Percentiles rank a stretch among this genome's conserved stretches.
Conservation (phyloP, 2,113 vertebrate species). For the Hippopotamus amphibius region DNA sequence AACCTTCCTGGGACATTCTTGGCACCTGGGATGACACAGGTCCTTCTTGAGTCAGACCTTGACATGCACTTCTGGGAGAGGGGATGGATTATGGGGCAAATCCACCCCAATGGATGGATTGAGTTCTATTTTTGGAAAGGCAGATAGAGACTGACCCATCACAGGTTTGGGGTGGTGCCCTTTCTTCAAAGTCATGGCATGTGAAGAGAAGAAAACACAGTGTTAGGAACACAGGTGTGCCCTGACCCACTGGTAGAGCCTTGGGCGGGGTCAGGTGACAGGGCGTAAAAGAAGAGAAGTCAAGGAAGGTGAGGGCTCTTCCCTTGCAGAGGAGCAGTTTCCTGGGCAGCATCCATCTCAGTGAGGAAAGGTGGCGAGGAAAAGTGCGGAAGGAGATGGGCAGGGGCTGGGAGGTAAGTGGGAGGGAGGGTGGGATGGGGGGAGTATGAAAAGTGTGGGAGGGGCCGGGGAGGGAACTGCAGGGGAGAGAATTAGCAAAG, state of each 20-base stretch:
- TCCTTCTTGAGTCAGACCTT: not conserved
- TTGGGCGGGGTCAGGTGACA: accelerated
- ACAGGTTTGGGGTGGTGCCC: not conserved
- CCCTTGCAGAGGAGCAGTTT: accelerated
- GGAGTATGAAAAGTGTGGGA: not conserved
- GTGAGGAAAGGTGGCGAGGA: not conserved
- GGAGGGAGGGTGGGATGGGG: not conserved
- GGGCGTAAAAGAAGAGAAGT: not conserved
- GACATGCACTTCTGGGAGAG: not conserved
- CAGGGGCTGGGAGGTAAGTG: no score
- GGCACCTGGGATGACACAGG: no score
- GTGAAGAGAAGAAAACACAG: not conserved
- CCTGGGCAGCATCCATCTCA: accelerated
- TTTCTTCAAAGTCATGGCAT: not conserved
- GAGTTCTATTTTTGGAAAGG: not conserved
- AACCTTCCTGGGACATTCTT: not conserved
- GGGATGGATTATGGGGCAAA: not conserved
- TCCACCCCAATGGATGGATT: not conserved
- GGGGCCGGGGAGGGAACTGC: not conserved
- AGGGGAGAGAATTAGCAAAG: no score
- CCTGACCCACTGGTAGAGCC: not conserved
- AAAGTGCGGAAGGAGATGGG: not conserved
- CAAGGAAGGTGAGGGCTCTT: not conserved
- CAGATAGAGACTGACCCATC: not conserved
- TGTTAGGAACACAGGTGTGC: not conserved